phyloP scores from a whole-genome alignment of 2,888 invertebrate genomes.

The Drosophila testacea region DNA sequence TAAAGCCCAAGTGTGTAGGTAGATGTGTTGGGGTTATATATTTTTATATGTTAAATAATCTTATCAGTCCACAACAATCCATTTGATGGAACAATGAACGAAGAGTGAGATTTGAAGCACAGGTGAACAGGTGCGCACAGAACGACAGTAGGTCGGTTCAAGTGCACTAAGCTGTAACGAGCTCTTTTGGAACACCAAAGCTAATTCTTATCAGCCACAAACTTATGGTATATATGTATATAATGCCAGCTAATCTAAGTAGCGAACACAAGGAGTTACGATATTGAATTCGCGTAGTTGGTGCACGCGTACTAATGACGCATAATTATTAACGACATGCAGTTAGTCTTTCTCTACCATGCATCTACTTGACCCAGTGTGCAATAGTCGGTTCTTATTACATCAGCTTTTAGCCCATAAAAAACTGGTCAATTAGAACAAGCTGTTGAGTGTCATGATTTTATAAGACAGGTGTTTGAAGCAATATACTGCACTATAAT shows the following conservation, averaged over 20 bases:
- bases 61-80: constrained; percentile 61
- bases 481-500: constrained; percentile 3
- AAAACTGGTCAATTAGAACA: constrained; percentile 58
- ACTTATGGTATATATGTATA: constrained; percentile 26
- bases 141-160: constrained; percentile 49
- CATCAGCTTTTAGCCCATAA: constrained; percentile 60
- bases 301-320: constrained; percentile 62
- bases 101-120: constrained; percentile 27
- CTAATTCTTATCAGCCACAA: constrained; percentile 58
- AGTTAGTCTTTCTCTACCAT: constrained; percentile 16
- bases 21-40: constrained; percentile 53
- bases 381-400: constrained; percentile 62
- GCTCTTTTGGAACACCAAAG: constrained; percentile 26
- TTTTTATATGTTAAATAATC: constrained; percentile 66
- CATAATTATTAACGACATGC: constrained; percentile 29
- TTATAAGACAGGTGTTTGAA: constrained; percentile 28
- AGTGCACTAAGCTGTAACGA: constrained; percentile 41
- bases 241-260: constrained; percentile 63
- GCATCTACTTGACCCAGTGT: constrained; percentile 71
- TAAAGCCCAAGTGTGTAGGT: constrained; percentile 22
- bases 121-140: constrained; percentile 63
- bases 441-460: constrained; percentile 25
- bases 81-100: constrained; percentile 50
- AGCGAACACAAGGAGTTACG: constrained; percentile 37
- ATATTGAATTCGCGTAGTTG: constrained; percentile 39